phyloP scores from a whole-genome alignment of 2,113 vertebrate species.

The Panthera tigris region DNA sequence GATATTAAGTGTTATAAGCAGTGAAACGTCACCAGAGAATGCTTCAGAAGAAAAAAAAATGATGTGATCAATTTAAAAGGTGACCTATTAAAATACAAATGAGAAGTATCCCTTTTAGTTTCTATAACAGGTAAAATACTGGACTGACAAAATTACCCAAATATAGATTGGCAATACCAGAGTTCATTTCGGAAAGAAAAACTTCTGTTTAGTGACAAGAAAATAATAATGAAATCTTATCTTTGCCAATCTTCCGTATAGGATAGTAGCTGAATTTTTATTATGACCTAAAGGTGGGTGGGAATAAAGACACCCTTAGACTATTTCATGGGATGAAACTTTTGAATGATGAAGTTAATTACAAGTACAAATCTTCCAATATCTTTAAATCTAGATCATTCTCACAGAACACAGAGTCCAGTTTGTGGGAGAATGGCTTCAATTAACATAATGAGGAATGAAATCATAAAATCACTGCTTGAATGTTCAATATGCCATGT shows the following conservation, averaged over 20 bases:
- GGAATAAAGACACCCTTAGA: not conserved
- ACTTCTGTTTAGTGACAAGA: slow-evolving; percentile 16
- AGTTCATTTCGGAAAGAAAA: not conserved
- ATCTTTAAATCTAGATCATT: not conserved
- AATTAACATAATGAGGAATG: not conserved
- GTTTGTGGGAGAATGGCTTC: not conserved
- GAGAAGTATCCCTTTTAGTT: not conserved
- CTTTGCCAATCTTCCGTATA: not conserved
- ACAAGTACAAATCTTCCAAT: not conserved
- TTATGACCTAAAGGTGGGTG: not conserved
- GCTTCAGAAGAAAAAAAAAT: not conserved
- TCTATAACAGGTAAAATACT: not conserved
- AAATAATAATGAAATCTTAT: not conserved
- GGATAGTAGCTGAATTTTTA: not conserved
- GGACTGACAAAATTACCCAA: not conserved
- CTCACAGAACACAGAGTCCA: not conserved
- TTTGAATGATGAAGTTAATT: not conserved
- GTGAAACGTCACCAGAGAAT: not conserved
- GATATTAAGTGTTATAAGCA: slow-evolving; percentile 28
- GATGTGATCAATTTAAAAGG: not conserved
- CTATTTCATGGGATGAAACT: not conserved
- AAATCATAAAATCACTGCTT: not conserved
- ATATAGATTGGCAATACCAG: not conserved
- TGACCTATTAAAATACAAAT: slow-evolving; percentile 13
- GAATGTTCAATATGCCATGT: not conserved